phyloP scores from a whole-genome alignment of 2,797 vertebrate genomes.

The Natrix natrix region DNA sequence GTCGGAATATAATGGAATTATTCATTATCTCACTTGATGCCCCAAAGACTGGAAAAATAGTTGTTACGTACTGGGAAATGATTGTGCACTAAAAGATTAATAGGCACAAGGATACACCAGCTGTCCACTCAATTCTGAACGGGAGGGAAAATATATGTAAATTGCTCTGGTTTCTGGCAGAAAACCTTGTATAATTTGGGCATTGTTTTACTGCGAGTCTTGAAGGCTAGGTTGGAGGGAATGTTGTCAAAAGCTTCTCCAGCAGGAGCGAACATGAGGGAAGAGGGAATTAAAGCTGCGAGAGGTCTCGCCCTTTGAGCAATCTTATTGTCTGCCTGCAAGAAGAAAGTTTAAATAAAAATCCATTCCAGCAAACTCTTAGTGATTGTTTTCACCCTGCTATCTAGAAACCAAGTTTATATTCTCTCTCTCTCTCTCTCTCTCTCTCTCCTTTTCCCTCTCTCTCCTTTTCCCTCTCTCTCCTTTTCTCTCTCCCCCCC shows the following conservation, averaged over 20 bases:
- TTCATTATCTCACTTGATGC: slow-evolving; percentile 52
- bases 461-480: no score
- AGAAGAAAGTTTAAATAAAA: slow-evolving; percentile 49
- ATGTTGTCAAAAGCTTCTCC: neutral
- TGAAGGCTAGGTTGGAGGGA: neutral
- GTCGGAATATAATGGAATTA: slow-evolving; percentile 46
- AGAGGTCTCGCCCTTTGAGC: neutral
- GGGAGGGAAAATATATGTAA: slow-evolving; percentile 33
- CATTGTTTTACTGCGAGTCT: slow-evolving; percentile 24
- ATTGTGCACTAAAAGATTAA: slow-evolving; percentile 56
- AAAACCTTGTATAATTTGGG: slow-evolving; percentile 34
- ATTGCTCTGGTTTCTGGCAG: slow-evolving; percentile 49
- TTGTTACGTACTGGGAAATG: slow-evolving; percentile 50
- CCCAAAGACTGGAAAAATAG: slow-evolving; percentile 61
- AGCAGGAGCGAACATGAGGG: neutral
- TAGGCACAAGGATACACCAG: slow-evolving; percentile 51
- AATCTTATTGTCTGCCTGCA: slow-evolving; percentile 10
- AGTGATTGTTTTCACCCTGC: neutral
- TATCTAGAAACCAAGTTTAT: neutral
- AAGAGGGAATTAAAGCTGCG: neutral
- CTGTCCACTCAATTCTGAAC: slow-evolving; percentile 41
- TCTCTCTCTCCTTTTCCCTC: neutral
- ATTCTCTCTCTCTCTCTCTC: neutral
- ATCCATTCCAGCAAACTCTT: slow-evolving; percentile 33
- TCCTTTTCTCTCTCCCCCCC: no score